phyloP scores from a whole-genome alignment of 1,140 invertebrate genomes.

The Bombus turneri region DNA sequence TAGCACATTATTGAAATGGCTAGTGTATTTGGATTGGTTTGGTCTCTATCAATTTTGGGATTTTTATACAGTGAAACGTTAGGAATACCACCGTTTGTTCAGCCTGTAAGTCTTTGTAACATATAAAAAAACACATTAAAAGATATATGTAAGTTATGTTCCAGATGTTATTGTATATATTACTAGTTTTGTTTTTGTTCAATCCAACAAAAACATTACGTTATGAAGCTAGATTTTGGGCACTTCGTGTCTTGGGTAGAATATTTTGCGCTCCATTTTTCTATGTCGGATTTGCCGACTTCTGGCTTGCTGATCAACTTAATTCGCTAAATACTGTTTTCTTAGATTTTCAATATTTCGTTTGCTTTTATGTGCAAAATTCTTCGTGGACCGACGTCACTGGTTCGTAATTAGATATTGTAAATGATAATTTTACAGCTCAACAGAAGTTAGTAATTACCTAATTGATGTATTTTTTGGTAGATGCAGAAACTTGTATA shows the following conservation, averaged over 20 bases:
- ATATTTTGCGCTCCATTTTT: conserved; percentile 92
- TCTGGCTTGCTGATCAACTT: conserved; percentile 96
- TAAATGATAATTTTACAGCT: not conserved
- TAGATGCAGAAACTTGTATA: conserved; percentile 80
- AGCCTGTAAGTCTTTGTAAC: conserved; percentile 84
- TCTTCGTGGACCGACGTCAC: conserved; percentile 79
- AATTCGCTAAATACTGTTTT: conserved; percentile 91
- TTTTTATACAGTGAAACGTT: conserved; percentile 88
- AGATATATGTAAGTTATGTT: not conserved
- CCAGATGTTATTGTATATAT: conserved; percentile 83
- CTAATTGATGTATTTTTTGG: conserved; percentile 24
- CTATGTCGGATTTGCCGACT: conserved; percentile 94
- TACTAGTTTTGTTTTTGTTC: conserved; percentile 89
- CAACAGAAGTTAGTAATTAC: not conserved
- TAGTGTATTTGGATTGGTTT: conserved; percentile 92
- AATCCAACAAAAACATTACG: conserved; percentile 92
- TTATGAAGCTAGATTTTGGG: conserved; percentile 89
- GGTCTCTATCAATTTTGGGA: conserved; percentile 88
- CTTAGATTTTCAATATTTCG: conserved; percentile 91
- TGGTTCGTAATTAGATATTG: conserved; percentile 18
- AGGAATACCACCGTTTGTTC: conserved; percentile 90
- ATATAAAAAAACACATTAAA: not conserved
- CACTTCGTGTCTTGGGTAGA: conserved; percentile 82
- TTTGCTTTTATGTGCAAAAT: conserved; percentile 85
- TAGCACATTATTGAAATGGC: conserved; percentile 94